Evolutionary conservation across 2,113 vertebrate species (phyloP).

Genomic region (Rhegmatorhina hoffmannsi): DNA sequence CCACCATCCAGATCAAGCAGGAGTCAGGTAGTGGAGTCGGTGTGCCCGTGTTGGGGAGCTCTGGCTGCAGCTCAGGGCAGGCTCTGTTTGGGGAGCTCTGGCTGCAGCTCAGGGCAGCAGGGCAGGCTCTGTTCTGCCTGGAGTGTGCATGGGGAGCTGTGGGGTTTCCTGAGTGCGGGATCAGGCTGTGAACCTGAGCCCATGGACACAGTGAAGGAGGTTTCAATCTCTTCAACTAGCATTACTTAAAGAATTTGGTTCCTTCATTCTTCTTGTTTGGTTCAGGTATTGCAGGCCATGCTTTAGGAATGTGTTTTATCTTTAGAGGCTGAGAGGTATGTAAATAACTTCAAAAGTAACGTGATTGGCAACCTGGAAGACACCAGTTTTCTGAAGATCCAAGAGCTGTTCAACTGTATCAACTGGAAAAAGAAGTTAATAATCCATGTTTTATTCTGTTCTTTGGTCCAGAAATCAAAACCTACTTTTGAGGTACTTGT

Average conservation of each 20-base stretch:
- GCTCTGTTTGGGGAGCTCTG: no score
- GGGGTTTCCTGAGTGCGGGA: not conserved
- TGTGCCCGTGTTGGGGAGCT: not conserved
- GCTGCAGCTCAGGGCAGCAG: no score
- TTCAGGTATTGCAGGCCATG: not conserved
- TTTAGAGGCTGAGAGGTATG: not conserved
- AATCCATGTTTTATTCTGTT: not conserved
- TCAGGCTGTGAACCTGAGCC: not conserved
- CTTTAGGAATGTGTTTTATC: not conserved
- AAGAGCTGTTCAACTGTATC: not conserved
- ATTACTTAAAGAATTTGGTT: not conserved
- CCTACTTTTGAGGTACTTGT: not conserved
- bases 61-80: not conserved
- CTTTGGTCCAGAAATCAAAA: conserved; percentile 5
- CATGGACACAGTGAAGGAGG: not conserved
- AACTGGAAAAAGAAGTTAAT: not conserved
- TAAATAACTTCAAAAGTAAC: not conserved
- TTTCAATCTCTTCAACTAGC: not conserved
- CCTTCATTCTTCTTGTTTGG: not conserved
- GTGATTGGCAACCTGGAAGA: not conserved
- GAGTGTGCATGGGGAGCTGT: not conserved
- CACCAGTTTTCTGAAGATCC: conserved; percentile 3
- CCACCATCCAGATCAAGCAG: conserved; percentile 98
- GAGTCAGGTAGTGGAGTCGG: conserved; percentile 86
- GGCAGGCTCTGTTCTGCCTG: not conserved